Conservation (phyloP, 2,113 vertebrate species). For the Platichthys stellatus region DNA sequence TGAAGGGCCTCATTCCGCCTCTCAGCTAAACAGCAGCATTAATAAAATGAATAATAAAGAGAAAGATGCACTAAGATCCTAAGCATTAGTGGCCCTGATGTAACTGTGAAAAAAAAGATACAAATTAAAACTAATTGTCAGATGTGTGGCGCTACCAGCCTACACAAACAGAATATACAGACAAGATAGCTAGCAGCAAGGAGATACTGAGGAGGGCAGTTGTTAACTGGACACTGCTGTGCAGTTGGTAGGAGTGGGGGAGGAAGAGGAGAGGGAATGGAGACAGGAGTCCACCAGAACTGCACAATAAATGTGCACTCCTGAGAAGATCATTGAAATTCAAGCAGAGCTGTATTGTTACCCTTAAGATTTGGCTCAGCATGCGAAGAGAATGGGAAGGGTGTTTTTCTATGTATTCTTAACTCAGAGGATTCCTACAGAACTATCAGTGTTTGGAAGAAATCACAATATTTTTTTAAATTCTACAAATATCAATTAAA, state of each 20-base stretch:
- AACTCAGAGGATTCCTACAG: too few species aligned
- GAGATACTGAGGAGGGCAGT: slow-evolving; percentile 8
- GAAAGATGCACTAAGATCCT: slow-evolving; percentile 32
- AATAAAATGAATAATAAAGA: slow-evolving; percentile 45
- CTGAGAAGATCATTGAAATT: slow-evolving; percentile 16
- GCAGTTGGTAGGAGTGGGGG: background rate
- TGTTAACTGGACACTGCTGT: slow-evolving; percentile 18
- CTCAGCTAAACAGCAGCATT: slow-evolving; percentile 37
- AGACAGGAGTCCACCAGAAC: background rate
- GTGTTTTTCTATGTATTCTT: background rate
- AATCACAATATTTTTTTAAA: too few species aligned
- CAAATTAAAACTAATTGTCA: slow-evolving; percentile 13
- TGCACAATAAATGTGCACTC: background rate
- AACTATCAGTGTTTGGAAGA: too few species aligned
- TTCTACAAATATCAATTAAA: too few species aligned
- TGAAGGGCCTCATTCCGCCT: slow-evolving; percentile 38
- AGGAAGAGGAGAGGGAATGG: background rate
- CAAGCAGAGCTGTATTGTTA: background rate
- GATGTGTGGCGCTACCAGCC: slow-evolving; percentile 37
- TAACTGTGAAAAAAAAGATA: background rate
- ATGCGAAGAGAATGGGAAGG: background rate
- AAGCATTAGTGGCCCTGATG: slow-evolving; percentile 26
- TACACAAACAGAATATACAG: slow-evolving; percentile 21
- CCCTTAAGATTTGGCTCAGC: slow-evolving; percentile 7
- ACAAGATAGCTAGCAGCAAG: background rate